phyloP scores from a whole-genome alignment of 2,888 invertebrate genomes.

The Andrena fulva region DNA sequence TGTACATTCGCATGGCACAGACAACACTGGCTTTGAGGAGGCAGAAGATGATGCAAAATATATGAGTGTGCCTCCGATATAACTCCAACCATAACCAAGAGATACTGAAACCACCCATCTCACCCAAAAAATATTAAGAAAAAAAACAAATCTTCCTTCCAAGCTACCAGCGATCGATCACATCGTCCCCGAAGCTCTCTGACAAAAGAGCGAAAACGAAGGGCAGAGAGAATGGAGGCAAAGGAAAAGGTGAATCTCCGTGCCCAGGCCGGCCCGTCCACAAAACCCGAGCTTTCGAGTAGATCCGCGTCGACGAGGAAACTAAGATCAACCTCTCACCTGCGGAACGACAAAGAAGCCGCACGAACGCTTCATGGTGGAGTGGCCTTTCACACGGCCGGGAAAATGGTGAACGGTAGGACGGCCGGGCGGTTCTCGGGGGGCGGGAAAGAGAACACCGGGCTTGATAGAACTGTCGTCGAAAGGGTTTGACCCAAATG shows the following conservation, averaged over 20 bases:
- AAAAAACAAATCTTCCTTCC: constrained; percentile 14
- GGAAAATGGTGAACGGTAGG: constrained; percentile 31
- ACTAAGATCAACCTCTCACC: constrained; percentile 51
- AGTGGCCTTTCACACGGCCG: constrained; percentile 50
- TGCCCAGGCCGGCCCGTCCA: constrained; percentile 4
- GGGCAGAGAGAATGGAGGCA: constrained; percentile 6
- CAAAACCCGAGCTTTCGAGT: constrained; percentile 38
- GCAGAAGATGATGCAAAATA: no score
- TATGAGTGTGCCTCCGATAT: no score
- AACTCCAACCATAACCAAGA: neutral
- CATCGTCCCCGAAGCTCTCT: constrained; percentile 1
- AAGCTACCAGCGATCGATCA: constrained; percentile 15
- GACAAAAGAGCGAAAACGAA: constrained; percentile 21
- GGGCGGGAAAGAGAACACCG: neutral
- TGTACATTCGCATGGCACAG: no score
- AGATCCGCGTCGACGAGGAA: constrained; percentile 38
- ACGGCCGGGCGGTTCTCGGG: neutral
- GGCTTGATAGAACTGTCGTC: constrained; percentile 33
- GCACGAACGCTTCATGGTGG: constrained; percentile 39
- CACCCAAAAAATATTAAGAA: no score
- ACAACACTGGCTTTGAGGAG: no score
- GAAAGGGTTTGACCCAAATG: constrained; percentile 69
- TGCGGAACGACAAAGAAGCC: constrained; percentile 66
- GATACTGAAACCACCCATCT: neutral
- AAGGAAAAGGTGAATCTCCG: constrained; percentile 15